phyloP scores from a whole-genome alignment of 2,888 invertebrate species.

The Drepana falcataria region DNA sequence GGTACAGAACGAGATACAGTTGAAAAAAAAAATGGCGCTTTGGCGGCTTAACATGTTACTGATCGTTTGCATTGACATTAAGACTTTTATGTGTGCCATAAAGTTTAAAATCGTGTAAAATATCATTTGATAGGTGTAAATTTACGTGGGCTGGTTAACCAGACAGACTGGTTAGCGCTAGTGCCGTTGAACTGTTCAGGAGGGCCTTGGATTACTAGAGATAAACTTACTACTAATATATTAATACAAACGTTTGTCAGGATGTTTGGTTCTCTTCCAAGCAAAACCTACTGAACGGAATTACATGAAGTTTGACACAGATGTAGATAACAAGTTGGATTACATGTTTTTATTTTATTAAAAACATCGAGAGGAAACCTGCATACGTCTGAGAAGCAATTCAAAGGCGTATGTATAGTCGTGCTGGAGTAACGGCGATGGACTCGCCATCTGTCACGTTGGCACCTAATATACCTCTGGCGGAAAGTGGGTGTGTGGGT shows the following conservation, averaged over 20 bases:
- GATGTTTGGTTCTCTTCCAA: no score
- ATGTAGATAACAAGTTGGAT: no score
- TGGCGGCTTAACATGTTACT: conserved; percentile 47
- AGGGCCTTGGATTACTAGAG: conserved; percentile 72
- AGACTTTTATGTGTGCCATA: conserved; percentile 36
- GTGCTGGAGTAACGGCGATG: no score
- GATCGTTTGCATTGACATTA: conserved; percentile 30
- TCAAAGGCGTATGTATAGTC: no score
- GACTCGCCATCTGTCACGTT: no score
- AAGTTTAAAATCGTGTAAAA: conserved; percentile 50
- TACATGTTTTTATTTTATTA: no score
- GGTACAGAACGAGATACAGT: conserved; percentile 56
- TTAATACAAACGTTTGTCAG: conserved; percentile 4
- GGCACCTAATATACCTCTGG: no score
- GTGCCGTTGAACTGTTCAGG: conserved; percentile 73
- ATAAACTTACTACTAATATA: conserved; percentile 69
- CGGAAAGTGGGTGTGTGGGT: no score
- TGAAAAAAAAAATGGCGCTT: conserved; percentile 64
- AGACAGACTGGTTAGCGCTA: conserved; percentile 65
- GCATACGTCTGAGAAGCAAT: no score
- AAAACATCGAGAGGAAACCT: no score
- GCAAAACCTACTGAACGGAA: no score
- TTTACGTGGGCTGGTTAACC: conserved; percentile 60
- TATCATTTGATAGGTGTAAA: conserved; percentile 54
- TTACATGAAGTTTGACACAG: no score